Base-by-base conservation (phyloP, 2,888 invertebrate species). In the Troides aeacus region DNA sequence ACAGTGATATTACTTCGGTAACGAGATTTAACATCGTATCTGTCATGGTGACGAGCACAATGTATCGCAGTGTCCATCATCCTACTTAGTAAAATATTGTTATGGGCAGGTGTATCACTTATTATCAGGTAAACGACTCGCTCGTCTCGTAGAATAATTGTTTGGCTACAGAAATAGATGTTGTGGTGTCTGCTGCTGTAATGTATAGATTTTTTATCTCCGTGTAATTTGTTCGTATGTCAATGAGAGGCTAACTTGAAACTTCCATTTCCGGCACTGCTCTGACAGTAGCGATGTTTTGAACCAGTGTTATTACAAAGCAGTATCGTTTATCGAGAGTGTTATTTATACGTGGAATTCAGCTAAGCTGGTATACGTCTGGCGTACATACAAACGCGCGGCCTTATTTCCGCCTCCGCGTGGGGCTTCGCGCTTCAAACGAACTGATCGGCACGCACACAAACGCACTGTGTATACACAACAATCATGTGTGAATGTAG, bases 361-460 rank as follows among this genome's bases (percentile, higher is more conserved):
- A 30, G 65, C 72, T 65, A 71, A 70, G 72, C 71, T 71, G 67
- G 73, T 71, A 70, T 76, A 76, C 76, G 76, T 76, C 77, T 77
- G 75, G 74, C 74, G 73, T 63, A 46, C 74, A 74, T 76, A 75
- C 75, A 76, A 79, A 76, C 75, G 74, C 76, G 74, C 79, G 84
- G 75, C 87, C 87, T 79, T 85, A 78, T 86, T 53, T 86, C 79
- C 77, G 75, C 73, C 77, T 74, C 77, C 79, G 79, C 81, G 83
- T 82, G 84, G 83, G 85, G 84, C 83, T 86, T 87, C 84, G 69
- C 73, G 71, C 76, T 78, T 76, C 79, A 76, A 76, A 74, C 74
- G 70, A 65, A 69, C 71, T 69, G 68, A 57, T 71, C 71, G 65
- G 64, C 75, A 24, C 50, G 24, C 61, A 67, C 64, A 64, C 67